Base-by-base conservation (phyloP, 2,888 invertebrate species). In the Bombylius major region DNA sequence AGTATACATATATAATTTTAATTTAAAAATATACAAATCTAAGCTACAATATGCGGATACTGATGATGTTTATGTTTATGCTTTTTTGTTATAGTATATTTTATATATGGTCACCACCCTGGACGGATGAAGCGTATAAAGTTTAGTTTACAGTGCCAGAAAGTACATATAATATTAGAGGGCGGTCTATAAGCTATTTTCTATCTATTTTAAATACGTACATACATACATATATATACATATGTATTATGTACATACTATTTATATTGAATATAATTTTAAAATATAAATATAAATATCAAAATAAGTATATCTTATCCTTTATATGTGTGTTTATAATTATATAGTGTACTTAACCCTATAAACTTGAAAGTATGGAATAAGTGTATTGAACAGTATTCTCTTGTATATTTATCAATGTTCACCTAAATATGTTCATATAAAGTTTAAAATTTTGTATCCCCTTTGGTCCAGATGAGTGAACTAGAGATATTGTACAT, bases 71-170 rank as follows among this genome's bases (percentile, higher is more conserved):
- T 23, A 23, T 23, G 23, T 23, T 23, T 23, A 23, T 23, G 23
- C n/a, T 23, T 23, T 23, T 23, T 23, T 23, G 23, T 23, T 23
- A 23, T 23, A 23, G 44, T 39, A 51, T 54, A 57, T 46, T 49
- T 53, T 57, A 45, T 55, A 53, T 55, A 55, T 57, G 59, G 55
- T 52, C 57, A 57, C 59, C 56, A 52, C 58, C 56, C 54, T 54
- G 58, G 53, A 58, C 51, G 39, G 11, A 42, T 42, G 12, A 11
- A 23, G 23, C 23, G 23, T 51, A 46, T 50, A 45, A 50, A 44
- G 46, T 23, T 23, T 23, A 23, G 23, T 23, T 23, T 23, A 23
- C 23, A 23, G 23, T 23, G 23, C 23, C 3, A 23, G 23, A 23
- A 23, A 23, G 23, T 23, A 23, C 23, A 23, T 23, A 23, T 23